Percentiles rank a stretch among this genome's conserved stretches.
Conservation (phyloP, 2,888 invertebrate species). For the Habroteleia sp. region DNA sequence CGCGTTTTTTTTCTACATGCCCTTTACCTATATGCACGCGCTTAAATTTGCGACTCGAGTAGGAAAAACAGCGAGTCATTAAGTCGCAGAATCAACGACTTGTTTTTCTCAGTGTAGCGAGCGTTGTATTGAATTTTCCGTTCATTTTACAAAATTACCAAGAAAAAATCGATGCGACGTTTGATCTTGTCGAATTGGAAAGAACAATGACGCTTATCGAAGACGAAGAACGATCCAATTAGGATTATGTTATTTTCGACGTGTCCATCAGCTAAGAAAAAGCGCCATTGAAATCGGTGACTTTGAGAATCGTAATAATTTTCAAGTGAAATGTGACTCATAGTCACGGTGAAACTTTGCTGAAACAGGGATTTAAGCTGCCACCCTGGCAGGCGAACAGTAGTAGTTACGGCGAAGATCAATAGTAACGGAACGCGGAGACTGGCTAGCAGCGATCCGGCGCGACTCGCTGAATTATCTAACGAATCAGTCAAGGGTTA, state of each 20-base stretch:
- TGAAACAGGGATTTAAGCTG: slow-evolving; percentile 36
- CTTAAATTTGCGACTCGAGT: too few species aligned
- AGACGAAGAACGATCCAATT: too few species aligned
- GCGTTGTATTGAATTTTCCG: too few species aligned
- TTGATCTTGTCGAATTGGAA: too few species aligned
- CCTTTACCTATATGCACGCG: too few species aligned
- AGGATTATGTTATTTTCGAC: background rate
- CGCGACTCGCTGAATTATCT: slow-evolving; percentile 32
- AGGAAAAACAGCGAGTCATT: too few species aligned
- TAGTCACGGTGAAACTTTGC: slow-evolving; percentile 9
- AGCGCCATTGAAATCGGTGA: slow-evolving; percentile 4
- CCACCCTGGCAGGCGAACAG: slow-evolving; percentile 26
- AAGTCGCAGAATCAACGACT: too few species aligned
- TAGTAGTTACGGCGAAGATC: slow-evolving; percentile 44
- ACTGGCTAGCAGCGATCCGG: slow-evolving; percentile 18
- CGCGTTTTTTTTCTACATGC: too few species aligned
- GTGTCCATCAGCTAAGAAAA: background rate
- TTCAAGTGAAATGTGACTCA: slow-evolving; percentile 4
- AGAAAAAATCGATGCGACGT: too few species aligned
- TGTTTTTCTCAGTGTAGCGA: too few species aligned
- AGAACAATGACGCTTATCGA: too few species aligned
- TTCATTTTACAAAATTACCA: too few species aligned
- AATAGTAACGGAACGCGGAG: slow-evolving; percentile 41
- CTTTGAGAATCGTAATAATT: background rate
- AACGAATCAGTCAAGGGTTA: slow-evolving; percentile 27